Conservation (phyloP, 2,888 invertebrate species). For the Hypolimnas misippus region DNA sequence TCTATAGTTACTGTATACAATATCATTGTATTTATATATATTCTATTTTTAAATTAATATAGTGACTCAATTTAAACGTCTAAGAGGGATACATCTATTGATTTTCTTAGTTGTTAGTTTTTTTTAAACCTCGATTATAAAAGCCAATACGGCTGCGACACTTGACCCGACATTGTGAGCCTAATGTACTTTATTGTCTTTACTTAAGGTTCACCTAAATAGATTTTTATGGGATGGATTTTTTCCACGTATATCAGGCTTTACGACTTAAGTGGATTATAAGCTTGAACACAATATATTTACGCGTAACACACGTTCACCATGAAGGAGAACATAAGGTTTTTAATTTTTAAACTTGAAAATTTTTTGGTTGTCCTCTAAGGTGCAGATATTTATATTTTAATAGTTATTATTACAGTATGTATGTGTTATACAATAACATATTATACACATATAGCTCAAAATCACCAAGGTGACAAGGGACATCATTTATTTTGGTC, state of each 20-base stretch:
- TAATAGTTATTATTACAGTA: too few relatives aligned
- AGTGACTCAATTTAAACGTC: too few relatives aligned
- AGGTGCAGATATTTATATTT: too few relatives aligned
- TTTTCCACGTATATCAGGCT: slow-evolving; percentile 30
- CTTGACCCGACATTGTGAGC: slow-evolving; percentile 17
- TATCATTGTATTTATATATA: too few relatives aligned
- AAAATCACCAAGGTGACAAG: too few relatives aligned
- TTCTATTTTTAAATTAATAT: too few relatives aligned
- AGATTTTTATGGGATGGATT: slow-evolving; percentile 35
- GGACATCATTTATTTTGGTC: too few relatives aligned
- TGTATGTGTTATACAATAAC: too few relatives aligned
- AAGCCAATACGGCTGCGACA: slow-evolving; percentile 15
- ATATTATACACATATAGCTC: too few relatives aligned
- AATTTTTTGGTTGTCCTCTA: too few relatives aligned
- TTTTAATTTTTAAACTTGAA: neutral
- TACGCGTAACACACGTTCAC: slow-evolving; percentile 5
- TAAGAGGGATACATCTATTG: too few relatives aligned
- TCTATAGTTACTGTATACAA: too few relatives aligned
- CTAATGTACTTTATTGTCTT: slow-evolving; percentile 36
- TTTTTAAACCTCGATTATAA: neutral
- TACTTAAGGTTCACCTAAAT: slow-evolving; percentile 40
- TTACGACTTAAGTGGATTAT: slow-evolving; percentile 34
- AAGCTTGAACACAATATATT: slow-evolving; percentile 20
- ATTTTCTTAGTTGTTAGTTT: neutral
- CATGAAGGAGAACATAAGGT: slow-evolving; percentile 1